Evolutionary conservation across 2,113 vertebrate species (phyloP), one percentile per base, ranked within the genome.

Genomic region (Bagarius yarrelli): DNA sequence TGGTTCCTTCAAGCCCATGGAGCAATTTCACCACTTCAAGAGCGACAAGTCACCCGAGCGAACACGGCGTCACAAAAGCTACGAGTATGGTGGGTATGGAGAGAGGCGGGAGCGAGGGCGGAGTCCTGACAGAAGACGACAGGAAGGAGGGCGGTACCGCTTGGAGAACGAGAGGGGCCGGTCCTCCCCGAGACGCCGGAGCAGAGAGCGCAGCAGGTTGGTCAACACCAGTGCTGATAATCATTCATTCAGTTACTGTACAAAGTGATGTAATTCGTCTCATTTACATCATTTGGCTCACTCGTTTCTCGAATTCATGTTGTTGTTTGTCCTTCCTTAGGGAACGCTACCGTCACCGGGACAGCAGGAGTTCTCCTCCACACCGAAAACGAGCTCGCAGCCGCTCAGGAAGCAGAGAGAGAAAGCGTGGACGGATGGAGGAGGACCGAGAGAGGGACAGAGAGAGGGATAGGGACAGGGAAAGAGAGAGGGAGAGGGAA

Each of bases 341-440:
- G 84, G 98, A 99, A 82, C 86, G 95, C 66, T 93, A 96, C 85
- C 94, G 96, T 0, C 95, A 97, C 86, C 94, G 96, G 85, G 97
- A 97, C 5, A 95, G 89, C 76, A 92, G 94, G 83, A 89, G 94
- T 47, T 98, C 97, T 0, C 94, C 93, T 50, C 95, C 95, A 6
- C 95, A 96, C 92, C 93, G 95, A 79, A 97, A 98, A 90, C 93
- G 95, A 81, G 32, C 2, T 8, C 81, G 71, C 87, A 96, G 94
- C 79, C 94, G 93, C 0, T 99, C 98, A 4, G 87, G 91, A 8
- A 97, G 96, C 87, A 92, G 95, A 87, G 96, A 98, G 81, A 93
- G 93, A 80, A 99, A 98, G 74, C 95, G 95, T 15, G 89, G 93
- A 0, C 95, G 96, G 5, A 96, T 96, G 96, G 97, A 98, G 32